phyloP scores from a whole-genome alignment of 1,140 invertebrate genomes.

The Dufourea novaeangliae region DNA sequence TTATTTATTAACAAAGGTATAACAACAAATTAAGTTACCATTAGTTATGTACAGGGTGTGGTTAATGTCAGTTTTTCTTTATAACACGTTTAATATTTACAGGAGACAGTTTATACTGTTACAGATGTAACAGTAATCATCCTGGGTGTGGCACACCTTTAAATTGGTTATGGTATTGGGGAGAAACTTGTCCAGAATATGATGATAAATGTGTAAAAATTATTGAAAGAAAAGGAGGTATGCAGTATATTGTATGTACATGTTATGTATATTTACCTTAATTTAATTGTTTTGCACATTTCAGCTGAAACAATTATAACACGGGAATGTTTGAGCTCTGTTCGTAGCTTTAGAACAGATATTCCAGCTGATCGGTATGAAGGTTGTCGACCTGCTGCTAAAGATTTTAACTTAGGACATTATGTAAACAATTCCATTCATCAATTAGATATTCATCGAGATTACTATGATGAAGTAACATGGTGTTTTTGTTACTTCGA shows the following conservation, averaged over 20 bases:
- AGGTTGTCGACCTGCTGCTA: slow-evolving; percentile 91
- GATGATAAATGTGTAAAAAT: slow-evolving; percentile 96
- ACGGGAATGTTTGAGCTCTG: slow-evolving; percentile 91
- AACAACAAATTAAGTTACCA: not conserved
- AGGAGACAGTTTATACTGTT: slow-evolving; percentile 87
- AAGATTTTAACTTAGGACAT: slow-evolving; percentile 90
- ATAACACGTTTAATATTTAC: slow-evolving; percentile 25
- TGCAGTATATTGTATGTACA: not conserved
- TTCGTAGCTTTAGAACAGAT: slow-evolving; percentile 89
- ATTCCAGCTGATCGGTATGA: slow-evolving; percentile 96
- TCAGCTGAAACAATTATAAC: slow-evolving; percentile 90
- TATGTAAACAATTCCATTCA: slow-evolving; percentile 94
- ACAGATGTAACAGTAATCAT: slow-evolving; percentile 93
- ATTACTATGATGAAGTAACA: slow-evolving; percentile 91
- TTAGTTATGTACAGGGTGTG: slow-evolving; percentile 22
- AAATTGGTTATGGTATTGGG: slow-evolving; percentile 91
- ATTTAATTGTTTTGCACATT: slow-evolving; percentile 54
- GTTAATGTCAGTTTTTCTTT: not conserved
- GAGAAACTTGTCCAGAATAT: slow-evolving; percentile 89
- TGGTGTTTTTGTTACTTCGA: slow-evolving; percentile 97
- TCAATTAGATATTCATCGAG: slow-evolving; percentile 92
- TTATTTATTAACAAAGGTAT: slow-evolving; percentile 48
- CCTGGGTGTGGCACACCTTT: slow-evolving; percentile 93
- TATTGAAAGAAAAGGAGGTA: slow-evolving; percentile 93
- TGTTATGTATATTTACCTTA: not conserved